Evolutionary conservation across 1,140 invertebrate genomes (phyloP).

Genomic region (Proctacanthus coquilletti): DNA sequence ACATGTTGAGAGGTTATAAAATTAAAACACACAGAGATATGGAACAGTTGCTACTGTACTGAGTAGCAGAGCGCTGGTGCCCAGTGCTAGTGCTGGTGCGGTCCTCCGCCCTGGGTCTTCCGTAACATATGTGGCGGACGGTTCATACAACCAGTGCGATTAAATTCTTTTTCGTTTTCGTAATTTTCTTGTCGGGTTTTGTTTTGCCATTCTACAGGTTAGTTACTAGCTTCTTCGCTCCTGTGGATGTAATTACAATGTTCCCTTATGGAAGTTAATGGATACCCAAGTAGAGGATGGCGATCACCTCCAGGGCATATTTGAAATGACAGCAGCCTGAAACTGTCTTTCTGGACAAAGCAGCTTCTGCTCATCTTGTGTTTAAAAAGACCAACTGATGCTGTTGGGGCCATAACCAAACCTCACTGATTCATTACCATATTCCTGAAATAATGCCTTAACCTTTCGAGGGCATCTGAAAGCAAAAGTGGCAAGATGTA

Average conservation of each 20-base stretch:
- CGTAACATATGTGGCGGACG: background rate
- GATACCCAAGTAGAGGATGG: background rate
- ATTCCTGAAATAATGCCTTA: no score
- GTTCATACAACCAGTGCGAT: background rate
- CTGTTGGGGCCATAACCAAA: no score
- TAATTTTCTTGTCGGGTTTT: conserved; percentile 1
- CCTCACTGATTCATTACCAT: no score
- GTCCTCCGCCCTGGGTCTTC: no score
- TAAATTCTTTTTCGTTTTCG: conserved; percentile 1
- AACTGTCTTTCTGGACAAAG: no score
- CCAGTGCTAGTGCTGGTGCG: no score
- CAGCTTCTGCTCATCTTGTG: no score
- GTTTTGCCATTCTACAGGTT: background rate
- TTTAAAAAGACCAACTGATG: no score
- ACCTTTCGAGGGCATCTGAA: no score
- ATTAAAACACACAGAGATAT: conserved; percentile 4
- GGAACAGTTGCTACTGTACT: conserved; percentile 1
- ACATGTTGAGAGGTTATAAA: conserved; percentile 2
- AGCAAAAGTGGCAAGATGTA: no score
- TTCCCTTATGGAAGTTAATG: conserved; percentile 1
- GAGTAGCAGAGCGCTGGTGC: no score
- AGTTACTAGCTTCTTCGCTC: background rate
- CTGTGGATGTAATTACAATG: background rate
- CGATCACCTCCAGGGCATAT: background rate
- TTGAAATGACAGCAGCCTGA: background rate